phyloP scores from a whole-genome alignment of 2,113 vertebrate species.

The Festucalex cinctus region DNA sequence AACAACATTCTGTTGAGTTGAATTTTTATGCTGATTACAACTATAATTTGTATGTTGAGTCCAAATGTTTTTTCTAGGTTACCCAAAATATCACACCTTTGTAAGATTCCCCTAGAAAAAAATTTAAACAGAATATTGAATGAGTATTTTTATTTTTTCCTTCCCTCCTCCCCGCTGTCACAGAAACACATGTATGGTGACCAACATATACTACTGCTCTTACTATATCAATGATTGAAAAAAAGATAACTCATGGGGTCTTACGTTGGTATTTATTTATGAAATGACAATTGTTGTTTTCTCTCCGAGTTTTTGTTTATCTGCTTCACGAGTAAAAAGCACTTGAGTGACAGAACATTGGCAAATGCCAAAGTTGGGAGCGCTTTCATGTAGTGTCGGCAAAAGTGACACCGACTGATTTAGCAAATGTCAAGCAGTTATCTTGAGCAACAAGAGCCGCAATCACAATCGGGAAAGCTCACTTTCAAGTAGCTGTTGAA shows the following conservation, averaged over 20 bases:
- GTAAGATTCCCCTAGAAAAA: too few relatives aligned
- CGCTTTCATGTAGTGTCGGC: slow-evolving; percentile 71
- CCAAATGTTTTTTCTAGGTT: too few relatives aligned
- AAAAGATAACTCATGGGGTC: slow-evolving; percentile 10
- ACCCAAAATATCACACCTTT: too few relatives aligned
- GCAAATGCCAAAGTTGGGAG: slow-evolving; percentile 70
- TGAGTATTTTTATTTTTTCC: neutral
- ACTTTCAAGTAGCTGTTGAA: slow-evolving; percentile 76
- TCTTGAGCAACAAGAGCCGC: slow-evolving; percentile 73
- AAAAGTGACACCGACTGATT: slow-evolving; percentile 76
- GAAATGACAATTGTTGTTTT: slow-evolving; percentile 50
- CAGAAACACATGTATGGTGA: neutral
- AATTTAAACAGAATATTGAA: neutral
- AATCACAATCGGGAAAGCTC: slow-evolving; percentile 72
- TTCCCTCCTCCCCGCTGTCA: neutral
- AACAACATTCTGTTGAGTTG: too few relatives aligned
- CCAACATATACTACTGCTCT: neutral
- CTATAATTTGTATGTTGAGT: too few relatives aligned
- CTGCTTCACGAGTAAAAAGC: slow-evolving; percentile 58
- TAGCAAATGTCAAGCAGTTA: slow-evolving; percentile 77
- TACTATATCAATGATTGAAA: neutral
- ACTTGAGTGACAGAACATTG: slow-evolving; percentile 70
- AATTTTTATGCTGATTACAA: too few relatives aligned
- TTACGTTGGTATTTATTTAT: slow-evolving; percentile 45
- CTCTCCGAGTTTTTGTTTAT: slow-evolving; percentile 61